Evolutionary conservation across 2,113 vertebrate species (phyloP), one percentile per base, ranked within the genome.

Genomic region (Corvus cornix): DNA sequence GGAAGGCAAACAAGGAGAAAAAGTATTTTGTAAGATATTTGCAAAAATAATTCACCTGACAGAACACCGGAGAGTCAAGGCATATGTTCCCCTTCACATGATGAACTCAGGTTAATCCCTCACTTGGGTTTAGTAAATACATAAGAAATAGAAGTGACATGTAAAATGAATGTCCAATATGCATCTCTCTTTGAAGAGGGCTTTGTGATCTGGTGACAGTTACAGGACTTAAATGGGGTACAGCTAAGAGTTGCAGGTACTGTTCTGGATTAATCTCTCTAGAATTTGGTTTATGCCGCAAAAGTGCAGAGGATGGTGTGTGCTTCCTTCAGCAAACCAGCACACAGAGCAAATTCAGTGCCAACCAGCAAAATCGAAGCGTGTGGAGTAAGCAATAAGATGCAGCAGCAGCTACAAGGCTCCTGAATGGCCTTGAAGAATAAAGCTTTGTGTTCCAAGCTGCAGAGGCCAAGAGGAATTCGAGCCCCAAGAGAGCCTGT

Each of bases 371-470:
- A 83, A 83, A 81, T 13, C 23, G 3, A 46, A 86, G 83, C 5
- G 37, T 48, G 44, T 37, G 23, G 55, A 80, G 43, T 35, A 60
- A 78, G 92, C 46, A 90, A 4, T 48, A 78, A 82, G 69, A 81
- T 28, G 76, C 55, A 95, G 91, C 84, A 72, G 78, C 70, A 69
- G 90, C 82, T 80, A 80, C 70, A 79, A 1, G 7, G 69, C 35
- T 88, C 43, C 68, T 63, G 84, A 93, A 85, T 48, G 60, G 60
- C 48, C 70, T 7, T 49, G 51, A 90, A 93, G 93, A 96, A 84
- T 86, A 90, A 93, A 90, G 52, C 85, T 96, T 96, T 93, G 86
- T 77, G 73, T 74, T 77, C 56, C 44, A 48, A 68, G 75, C 63
- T 88, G 31, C 7, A 5, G 60, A 94, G 44, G 72, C 82, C 67